Percentiles rank a stretch among this genome's conserved stretches.
These are phyloP conservation scores for Triplophysa yarkandensis DNA, from an alignment of 2,797 vertebrate species.

Conservation along the genomic window DNA sequence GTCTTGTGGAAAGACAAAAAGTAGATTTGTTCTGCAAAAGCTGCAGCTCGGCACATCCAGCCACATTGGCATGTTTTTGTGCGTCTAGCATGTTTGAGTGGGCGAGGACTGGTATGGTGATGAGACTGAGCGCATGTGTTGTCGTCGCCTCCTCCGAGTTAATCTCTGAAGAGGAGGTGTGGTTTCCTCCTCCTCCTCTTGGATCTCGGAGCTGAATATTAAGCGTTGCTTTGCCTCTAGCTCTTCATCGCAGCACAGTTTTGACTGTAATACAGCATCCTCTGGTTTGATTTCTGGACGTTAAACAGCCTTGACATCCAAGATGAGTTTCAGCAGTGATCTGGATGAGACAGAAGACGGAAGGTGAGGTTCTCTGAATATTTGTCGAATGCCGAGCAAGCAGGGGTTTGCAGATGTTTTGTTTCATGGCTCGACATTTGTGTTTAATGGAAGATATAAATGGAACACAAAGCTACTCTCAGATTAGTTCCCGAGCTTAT, in stretches of 20 bases:
- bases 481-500: constrained; percentile 35
- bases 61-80: constrained; percentile 25
- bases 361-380: constrained; percentile 68
- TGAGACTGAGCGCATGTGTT: constrained; percentile 38
- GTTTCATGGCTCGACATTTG: neutral
- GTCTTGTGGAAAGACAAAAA: constrained; percentile 37
- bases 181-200: constrained; percentile 32
- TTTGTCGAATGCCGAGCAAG: neutral
- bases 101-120: constrained; percentile 34
- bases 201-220: constrained; percentile 34
- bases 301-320: constrained; percentile 33
- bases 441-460: neutral
- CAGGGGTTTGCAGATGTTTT: neutral
- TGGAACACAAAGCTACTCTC: neutral
- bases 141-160: constrained; percentile 67
- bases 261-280: constrained; percentile 22
- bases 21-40: constrained; percentile 36
- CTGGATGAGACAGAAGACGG: constrained; percentile 76
- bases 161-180: constrained; percentile 75
- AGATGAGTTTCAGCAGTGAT: constrained; percentile 71
- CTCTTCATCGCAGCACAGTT: constrained; percentile 12
- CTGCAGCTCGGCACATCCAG: constrained; percentile 28
- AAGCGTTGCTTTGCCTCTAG: constrained; percentile 33
- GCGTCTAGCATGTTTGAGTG: constrained; percentile 49
- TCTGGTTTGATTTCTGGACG: neutral